These are phyloP conservation scores for Hoplodrina blanda DNA, from an alignment of 2,888 invertebrate genomes.

Conservation along the genomic window DNA sequence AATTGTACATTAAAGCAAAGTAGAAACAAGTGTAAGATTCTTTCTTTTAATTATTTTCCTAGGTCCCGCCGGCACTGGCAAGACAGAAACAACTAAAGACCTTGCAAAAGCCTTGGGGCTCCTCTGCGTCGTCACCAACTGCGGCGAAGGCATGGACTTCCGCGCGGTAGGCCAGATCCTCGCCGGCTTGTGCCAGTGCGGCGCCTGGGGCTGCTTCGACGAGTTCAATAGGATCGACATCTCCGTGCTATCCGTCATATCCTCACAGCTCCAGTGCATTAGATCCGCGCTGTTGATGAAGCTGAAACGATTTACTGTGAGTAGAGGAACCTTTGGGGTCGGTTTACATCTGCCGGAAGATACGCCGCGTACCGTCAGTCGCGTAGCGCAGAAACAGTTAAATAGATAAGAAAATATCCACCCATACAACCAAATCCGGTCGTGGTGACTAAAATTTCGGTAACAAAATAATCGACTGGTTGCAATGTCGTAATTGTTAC, in stretches of 20 bases:
- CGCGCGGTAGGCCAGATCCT: conserved; percentile 93
- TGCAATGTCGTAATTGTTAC: too few relatives aligned
- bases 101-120: conserved; percentile 96
- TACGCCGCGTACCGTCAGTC: too few relatives aligned
- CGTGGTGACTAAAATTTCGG: too few relatives aligned
- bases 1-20: too few relatives aligned
- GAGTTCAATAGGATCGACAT: conserved; percentile 98
- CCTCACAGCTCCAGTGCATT: conserved; percentile 97
- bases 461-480: too few relatives aligned
- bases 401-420: too few relatives aligned
- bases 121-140: conserved; percentile 96
- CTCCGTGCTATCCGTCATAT: conserved; percentile 97
- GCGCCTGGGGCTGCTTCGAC: conserved; percentile 99
- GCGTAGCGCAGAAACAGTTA: too few relatives aligned
- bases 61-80: conserved; percentile 96
- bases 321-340: too few relatives aligned
- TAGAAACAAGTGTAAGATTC: too few relatives aligned
- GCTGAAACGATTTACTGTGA: conserved; percentile 93
- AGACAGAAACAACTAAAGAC: conserved; percentile 98
- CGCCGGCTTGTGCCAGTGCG: conserved; percentile 95
- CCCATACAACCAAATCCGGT: too few relatives aligned
- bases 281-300: conserved; percentile 95
- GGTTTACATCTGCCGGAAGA: too few relatives aligned
- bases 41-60: neutral
- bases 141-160: conserved; percentile 98